Evolutionary conservation across 2,888 invertebrate species (phyloP), one percentile per base, ranked within the genome.

Genomic region (Drosophila quasianomalipes): DNA sequence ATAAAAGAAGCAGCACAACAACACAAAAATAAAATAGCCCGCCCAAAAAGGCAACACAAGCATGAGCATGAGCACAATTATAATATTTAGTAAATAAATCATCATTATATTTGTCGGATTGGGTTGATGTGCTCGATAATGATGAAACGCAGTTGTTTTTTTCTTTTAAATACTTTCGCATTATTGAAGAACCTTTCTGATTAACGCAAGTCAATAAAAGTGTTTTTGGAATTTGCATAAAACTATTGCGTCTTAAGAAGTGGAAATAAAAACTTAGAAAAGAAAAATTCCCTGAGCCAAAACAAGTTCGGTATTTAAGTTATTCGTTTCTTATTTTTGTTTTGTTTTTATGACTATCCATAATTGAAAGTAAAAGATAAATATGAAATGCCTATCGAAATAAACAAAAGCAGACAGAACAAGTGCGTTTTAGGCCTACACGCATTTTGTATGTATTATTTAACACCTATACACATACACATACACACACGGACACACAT

Each of bases 341-440:
- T 26, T 37, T 49, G 31, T 26, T 19, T n/a, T 57, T 12, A 14
- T 30, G 28, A n/a, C 37, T 59, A 35, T 33, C 74, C 75, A 85
- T 79, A 88, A 88, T 83, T 73, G 88, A 85, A 88, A 88, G 83
- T 88, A 79, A 79, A 75, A 80, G 63, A 88, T 82, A 72, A 68
- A 85, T 74, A 69, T 70, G 44, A 76, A 71, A 69, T 67, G 64
- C 74, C 69, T 75, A 81, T 76, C 58, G 39, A 47, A 62, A 66
- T 66, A 49, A 33, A 59, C 26, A 65, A 74, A 63, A 63, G 70
- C 53, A 55, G 61, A 53, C 71, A 77, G 58, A 72, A 62, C 79
- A 83, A 88, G 82, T 83, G 83, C 81, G 76, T 85, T 82, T 83
- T 80, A 82, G 86, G 85, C 77, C 70, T 70, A 67, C 55, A 67